Base-by-base conservation (phyloP, 2,113 vertebrate genomes). In the Passer montanus region DNA sequence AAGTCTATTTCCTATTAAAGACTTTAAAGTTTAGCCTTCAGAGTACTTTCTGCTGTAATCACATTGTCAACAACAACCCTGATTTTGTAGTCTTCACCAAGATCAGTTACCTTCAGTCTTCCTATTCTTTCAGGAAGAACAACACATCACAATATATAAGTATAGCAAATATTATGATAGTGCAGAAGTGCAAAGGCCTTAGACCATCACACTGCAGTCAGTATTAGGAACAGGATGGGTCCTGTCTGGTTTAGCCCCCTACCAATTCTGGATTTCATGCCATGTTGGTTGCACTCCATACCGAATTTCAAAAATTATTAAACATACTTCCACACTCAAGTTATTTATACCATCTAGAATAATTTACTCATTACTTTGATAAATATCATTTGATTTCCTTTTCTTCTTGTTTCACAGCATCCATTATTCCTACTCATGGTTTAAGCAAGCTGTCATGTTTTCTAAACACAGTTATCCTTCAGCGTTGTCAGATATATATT, bases 131-230 rank as follows among this genome's bases (percentile, higher is more conserved):
- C 43, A 69, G 55, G 64, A 59, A 46, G 66, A 60, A 11, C 2
- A 28, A 30, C 0, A 1, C 2, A 2, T n/a, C 39, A 46, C 15
- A 58, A 24, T 21, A 77, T 37, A 73, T 37, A 73, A 31, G 7
- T 0, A 22, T 6, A 77, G 46, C 4, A 11, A 58, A 31, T 27
- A 43, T 46, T 3, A 49, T 33, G 5, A 23, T 1, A 3, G 15
- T 50, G 47, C 1, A 3, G 53, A 66, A 74, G 7, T 15, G 20
- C 31, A 76, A 68, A 53, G n/a, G 11, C 26, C 75, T 72, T 28
- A 67, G 75, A 41, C 21, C 24, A 44, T 13, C 22, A 4, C 39
- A 15, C 10, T 78, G 47, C 19, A 33, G 9, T 55, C 35, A 11
- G 23, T 24, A 53, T 30, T 8, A 66, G 37, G 28, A 83, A 73